Base-by-base conservation (phyloP, 2,113 vertebrate genomes). In the Saguinus imperator region DNA sequence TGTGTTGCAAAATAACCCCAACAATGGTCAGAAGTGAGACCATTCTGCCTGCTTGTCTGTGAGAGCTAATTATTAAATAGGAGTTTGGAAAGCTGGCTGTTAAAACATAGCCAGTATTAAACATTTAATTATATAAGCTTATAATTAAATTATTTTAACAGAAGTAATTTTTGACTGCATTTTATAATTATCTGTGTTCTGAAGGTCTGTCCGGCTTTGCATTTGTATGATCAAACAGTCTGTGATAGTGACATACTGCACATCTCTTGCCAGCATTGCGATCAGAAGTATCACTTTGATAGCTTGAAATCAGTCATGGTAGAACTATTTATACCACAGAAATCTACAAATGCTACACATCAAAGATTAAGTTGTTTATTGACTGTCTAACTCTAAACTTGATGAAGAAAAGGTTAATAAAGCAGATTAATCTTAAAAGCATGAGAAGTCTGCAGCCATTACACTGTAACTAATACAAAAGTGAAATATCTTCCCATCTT, bases 1-100 rank as follows among this genome's bases (percentile, higher is more conserved):
- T 2, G 0, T 37, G 12, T 25, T 2, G 21, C 27, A 35, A 27
- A 75, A 85, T 48, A 29, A 21, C 0, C 0, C 21, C 35, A n/a
- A 45, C 6, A 12, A 25, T 0, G 23, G 52, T 32, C 43, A 43
- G 45, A 88, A 21, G 50, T 0, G 6, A 70, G 50, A 43, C 37
- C 37, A 40, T 40, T 40, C 37, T 40, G 18, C 18, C 8, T 32
- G 8, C 10, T 35, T 8, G 82, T 50, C 55, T 23, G 8, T 0
- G 0, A 20, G 37, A 55, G 37, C 13, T 1, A 10, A 35, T 37
- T 45, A 55, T 8, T 7, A 27, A 68, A 50, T 16, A 50, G 27
- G 35, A 70, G 57, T 5, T 61, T 20, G 70, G 48, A 37, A 21
- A 32, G 27, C 43, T 64, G 12, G 75, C 58, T 83, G 48, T 83